A percentile compares a stretch with the other conserved stretches of the same genome.
Evolutionary conservation across 64 coral and sea anemone genomes (phyloP).

Genomic region (Montipora sp.): DNA sequence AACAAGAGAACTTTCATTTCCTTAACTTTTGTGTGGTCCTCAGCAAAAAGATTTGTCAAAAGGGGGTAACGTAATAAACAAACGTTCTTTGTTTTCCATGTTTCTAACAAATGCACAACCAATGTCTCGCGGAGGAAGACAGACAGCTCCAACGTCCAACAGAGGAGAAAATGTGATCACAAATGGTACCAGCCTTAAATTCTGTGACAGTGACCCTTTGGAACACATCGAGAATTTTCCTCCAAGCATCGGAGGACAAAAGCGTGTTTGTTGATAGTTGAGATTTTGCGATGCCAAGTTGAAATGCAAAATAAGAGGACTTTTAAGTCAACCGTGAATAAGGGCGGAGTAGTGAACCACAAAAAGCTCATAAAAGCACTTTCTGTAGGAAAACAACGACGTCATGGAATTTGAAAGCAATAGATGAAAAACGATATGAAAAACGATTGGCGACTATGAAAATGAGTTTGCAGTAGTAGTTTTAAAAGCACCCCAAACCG

Average conservation of each 20-base stretch:
- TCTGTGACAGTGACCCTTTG: not conserved
- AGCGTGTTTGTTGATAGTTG: not conserved
- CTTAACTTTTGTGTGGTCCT: not conserved
- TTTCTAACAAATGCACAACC: not conserved
- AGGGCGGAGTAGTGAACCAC: not conserved
- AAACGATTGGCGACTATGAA: not conserved
- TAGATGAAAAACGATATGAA: not conserved
- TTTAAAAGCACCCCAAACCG: not conserved
- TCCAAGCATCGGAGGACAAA: slow-evolving; percentile 3
- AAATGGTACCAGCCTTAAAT: not conserved
- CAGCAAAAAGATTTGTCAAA: not conserved
- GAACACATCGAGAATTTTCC: not conserved
- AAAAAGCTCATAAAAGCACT: slow-evolving; percentile 26
- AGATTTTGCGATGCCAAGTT: not conserved
- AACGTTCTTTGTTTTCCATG: slow-evolving; percentile 1
- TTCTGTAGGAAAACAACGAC: slow-evolving; percentile 6
- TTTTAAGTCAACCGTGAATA: slow-evolving; percentile 53
- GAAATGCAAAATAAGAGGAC: slow-evolving; percentile 31
- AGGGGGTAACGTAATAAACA: not conserved
- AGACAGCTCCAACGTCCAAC: not conserved
- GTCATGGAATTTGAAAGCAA: not conserved
- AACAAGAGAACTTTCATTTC: not conserved
- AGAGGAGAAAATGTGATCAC: not conserved
- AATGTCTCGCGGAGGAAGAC: not conserved
- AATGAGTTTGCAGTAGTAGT: not conserved